These are phyloP conservation scores for Tragulus kanchil DNA, from an alignment of 2,113 vertebrate species.

Conservation along the genomic window DNA sequence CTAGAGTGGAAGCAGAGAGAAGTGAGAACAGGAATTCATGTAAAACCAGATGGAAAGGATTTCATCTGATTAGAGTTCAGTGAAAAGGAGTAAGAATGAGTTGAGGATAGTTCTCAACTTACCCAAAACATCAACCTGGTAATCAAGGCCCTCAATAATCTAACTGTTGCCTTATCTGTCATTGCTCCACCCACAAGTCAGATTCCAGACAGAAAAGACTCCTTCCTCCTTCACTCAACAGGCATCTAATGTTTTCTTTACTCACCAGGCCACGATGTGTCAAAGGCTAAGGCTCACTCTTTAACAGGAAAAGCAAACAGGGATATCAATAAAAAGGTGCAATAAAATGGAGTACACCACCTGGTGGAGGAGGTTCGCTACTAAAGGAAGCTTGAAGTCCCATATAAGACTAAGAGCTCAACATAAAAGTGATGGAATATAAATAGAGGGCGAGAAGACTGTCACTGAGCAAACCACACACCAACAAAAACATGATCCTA, in stretches of 20 bases:
- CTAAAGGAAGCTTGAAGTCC: constrained; percentile 46
- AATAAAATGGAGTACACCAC: neutral
- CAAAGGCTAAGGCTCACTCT: constrained; percentile 11
- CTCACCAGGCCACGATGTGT: neutral
- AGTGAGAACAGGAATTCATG: neutral
- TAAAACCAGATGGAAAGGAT: neutral
- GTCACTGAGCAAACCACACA: constrained; percentile 34
- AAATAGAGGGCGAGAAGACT: neutral
- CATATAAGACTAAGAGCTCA: constrained; percentile 60
- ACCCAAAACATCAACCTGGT: neutral
- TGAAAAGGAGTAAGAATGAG: neutral
- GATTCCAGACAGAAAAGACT: neutral
- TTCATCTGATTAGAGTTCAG: neutral
- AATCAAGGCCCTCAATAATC: neutral
- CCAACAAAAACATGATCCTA: neutral
- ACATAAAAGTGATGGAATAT: neutral
- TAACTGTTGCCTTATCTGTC: neutral
- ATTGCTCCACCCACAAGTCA: neutral
- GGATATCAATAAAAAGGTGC: neutral
- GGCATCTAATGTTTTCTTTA: neutral
- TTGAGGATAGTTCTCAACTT: neutral
- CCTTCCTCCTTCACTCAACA: neutral
- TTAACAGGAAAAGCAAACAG: neutral
- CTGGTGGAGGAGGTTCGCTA: neutral
- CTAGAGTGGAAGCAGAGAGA: neutral